Base-by-base conservation (phyloP, 1,140 invertebrate genomes). In the Zaprionus tsacasi region DNA sequence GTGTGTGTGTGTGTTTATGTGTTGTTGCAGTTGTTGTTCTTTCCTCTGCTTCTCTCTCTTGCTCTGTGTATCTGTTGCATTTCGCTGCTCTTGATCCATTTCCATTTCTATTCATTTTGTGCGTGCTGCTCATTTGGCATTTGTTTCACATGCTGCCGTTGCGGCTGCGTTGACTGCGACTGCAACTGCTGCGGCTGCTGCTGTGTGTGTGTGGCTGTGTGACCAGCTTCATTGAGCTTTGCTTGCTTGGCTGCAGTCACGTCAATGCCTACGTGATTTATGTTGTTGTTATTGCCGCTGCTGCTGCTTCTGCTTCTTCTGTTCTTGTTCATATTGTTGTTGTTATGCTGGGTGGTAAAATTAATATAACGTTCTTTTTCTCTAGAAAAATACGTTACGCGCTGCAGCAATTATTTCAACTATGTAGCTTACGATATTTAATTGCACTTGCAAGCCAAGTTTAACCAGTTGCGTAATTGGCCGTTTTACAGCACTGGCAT, bases 331-430 rank as follows among this genome's bases (percentile, higher is more conserved):
- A 1, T 21, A 21, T 21, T 21, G 57, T n/a, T 61, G 57, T 61
- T 78, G 36, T 79, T 74, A 48, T 59, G 67, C 61, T 73, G 69
- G 76, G 79, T 74, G 82, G 56, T 75, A 72, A 80, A 80, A 78
- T 88, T 78, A 87, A 80, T 88, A 78, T 87, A 87, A 87, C 83
- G 83, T 87, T 87, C 83, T 69, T 76, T 82, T 88, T 88, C 70
- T 70, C 30, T 79, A 74, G 83, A 83, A 87, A 87, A 79, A 63
- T 40, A 56, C 57, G 74, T n/a, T 70, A 70, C 58, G 57, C 61
- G 73, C 65, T 56, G 63, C 33, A 45, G 57, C 57, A 75, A 58
- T 64, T 54, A 70, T 75, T 75, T 27, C 57, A 75, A 70, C 67
- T 58, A 75, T 75, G 67, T 52, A 55, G 21, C 45, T 25, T 21